Percentiles rank a stretch among this genome's conserved stretches.
Conservation (phyloP, 2,113 vertebrate species). For the Agapornis roseicollis region DNA sequence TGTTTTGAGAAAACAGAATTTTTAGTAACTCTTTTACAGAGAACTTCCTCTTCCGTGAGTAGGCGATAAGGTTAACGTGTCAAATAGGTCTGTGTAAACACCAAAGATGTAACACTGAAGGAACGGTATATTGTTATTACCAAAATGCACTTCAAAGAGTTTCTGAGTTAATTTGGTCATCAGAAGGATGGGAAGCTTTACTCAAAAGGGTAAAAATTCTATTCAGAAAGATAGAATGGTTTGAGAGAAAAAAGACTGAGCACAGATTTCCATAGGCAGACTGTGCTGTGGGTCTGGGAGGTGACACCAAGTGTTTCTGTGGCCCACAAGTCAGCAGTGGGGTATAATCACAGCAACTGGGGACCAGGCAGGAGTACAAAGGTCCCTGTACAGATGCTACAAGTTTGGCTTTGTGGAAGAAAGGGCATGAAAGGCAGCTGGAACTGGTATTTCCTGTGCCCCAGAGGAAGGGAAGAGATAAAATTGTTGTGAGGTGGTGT, state of each 20-base stretch:
- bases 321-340: rapidly evolving
- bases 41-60: neutral
- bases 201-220: neutral
- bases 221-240: neutral
- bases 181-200: neutral
- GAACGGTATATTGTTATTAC: neutral
- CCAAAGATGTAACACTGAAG: neutral
- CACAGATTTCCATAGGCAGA: neutral
- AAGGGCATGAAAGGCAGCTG: neutral
- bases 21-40: conserved; percentile 23
- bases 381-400: rapidly evolving
- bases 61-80: neutral
- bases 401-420: neutral
- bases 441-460: rapidly evolving
- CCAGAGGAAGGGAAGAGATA: neutral
- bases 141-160: neutral
- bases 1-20: conserved; percentile 31
- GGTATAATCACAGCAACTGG: neutral
- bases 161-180: neutral
- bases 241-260: neutral
- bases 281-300: neutral
- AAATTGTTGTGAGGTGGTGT: neutral
- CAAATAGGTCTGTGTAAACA: neutral
- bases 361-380: neutral
- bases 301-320: neutral